These are phyloP conservation scores for Manduca sexta DNA, from an alignment of 1,140 invertebrate species.

Conservation along the genomic window DNA sequence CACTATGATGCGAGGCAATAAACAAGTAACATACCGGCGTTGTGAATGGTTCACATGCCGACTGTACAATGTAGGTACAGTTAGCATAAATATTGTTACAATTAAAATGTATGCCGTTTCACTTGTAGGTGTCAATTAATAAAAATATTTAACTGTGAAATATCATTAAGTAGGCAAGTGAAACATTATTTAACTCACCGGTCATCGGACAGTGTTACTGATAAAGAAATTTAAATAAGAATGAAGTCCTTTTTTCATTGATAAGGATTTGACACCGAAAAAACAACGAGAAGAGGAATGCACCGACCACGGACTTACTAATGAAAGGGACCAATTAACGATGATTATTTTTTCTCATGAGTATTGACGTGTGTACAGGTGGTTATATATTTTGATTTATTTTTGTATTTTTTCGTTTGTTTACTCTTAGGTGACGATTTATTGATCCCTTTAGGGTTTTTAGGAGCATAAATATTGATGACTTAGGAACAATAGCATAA, in stretches of 20 bases:
- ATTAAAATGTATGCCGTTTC: too few species aligned
- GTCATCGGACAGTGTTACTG: constrained; percentile 41
- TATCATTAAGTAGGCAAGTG: constrained; percentile 30
- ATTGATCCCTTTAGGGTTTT: too few species aligned
- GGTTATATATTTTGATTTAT: constrained; percentile 10
- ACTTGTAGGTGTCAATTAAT: too few species aligned
- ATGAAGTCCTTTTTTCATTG: constrained; percentile 70
- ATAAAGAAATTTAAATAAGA: constrained; percentile 69
- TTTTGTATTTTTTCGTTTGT: not conserved
- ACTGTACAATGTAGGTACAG: too few species aligned
- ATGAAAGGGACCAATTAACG: constrained; percentile 72
- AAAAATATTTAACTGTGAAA: constrained; percentile 5
- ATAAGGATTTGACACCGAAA: constrained; percentile 70
- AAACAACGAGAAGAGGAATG: constrained; percentile 63
- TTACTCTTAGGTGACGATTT: too few species aligned
- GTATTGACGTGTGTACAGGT: constrained; percentile 43
- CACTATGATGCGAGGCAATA: not conserved
- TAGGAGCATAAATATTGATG: too few species aligned
- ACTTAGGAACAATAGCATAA: too few species aligned
- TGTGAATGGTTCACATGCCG: too few species aligned
- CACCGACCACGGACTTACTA: constrained; percentile 62
- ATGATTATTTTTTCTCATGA: constrained; percentile 66
- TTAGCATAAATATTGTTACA: too few species aligned
- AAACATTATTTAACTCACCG: constrained; percentile 44
- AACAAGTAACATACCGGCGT: too few species aligned